Evolutionary conservation across 23 tunicate genomes (phyloP), one percentile per base, ranked within the genome.

Genomic region (Trididemnum clinides): DNA sequence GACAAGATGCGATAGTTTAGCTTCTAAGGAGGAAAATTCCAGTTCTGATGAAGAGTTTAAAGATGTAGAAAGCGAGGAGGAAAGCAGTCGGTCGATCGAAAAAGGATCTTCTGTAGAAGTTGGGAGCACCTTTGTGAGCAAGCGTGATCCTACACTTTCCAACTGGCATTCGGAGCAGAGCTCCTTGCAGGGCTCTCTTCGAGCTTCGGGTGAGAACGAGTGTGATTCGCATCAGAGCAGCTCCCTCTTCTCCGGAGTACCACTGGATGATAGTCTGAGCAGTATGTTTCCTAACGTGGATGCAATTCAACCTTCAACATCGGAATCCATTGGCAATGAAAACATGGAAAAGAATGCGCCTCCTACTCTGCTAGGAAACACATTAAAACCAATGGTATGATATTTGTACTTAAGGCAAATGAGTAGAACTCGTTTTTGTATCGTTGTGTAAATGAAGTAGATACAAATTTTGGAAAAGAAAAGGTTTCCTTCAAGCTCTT

Each of bases 111-210:
- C 23, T 59, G 21, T n/a, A 30, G 22, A 66, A 30, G 75, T 4
- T 31, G 25, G 5, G n/a, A 6, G 2, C 6, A n/a, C 36, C 37
- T 28, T 66, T 28, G 19, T 29, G 2, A 66, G 75, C 37, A 66
- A 31, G 75, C 36, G 37, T 5, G 88, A 91, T 64, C 90, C 96
- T 2, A 82, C 96, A 33, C 64, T 82, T 23, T 81, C 90, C 12
- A 82, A 65, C 5, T 89, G 93, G 93, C 75, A 66, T 3, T 66
- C 75, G 7, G 37, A 30, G 10, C 30, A 15, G 10, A 66, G 75
- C 37, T 66, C 75, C 7, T 29, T 66, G 37, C 37, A 28, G 5
- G 31, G 37, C 22, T 66, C 37, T 3, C 37, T 37, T 6, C 6
- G 37, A 3, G 75, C 75, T 3, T 37, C 30, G 10, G 75, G n/a